Evolutionary conservation across 2,113 vertebrate species (phyloP).

Genomic region (Ellobius talpinus): DNA sequence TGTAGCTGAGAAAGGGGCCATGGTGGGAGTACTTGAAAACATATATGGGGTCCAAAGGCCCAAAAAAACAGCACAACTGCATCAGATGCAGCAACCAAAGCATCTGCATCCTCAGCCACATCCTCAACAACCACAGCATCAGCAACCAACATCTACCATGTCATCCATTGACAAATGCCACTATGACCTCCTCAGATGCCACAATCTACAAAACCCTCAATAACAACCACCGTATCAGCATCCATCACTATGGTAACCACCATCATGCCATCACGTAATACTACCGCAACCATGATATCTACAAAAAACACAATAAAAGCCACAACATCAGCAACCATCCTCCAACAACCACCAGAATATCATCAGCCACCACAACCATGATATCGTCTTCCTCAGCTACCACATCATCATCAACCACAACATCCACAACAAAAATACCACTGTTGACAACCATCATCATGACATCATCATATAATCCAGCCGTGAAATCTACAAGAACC

Average conservation of each 20-base stretch:
- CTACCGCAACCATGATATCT: too few relatives aligned
- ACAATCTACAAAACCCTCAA: background rate
- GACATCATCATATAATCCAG: background rate
- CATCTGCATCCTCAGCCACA: background rate
- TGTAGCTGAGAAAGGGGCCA: background rate
- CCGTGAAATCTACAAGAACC: too few relatives aligned
- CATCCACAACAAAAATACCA: too few relatives aligned
- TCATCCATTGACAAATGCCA: background rate
- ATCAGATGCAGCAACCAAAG: too few relatives aligned
- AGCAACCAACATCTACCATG: background rate
- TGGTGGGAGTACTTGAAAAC: fast-evolving
- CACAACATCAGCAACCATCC: too few relatives aligned
- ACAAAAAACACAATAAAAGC: background rate
- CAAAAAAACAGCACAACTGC: fast-evolving
- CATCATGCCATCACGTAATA: background rate
- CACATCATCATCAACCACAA: background rate
- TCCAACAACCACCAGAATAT: too few relatives aligned
- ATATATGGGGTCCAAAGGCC: too few relatives aligned
- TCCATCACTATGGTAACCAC: background rate
- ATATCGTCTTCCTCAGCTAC: background rate
- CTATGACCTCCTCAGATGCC: background rate
- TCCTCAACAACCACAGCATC: background rate
- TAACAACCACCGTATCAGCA: background rate
- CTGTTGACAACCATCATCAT: background rate
- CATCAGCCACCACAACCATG: too few relatives aligned